Percentiles rank a stretch among this genome's conserved stretches.
phyloP scores from a whole-genome alignment of 2,113 vertebrate species.

The Epinephelus moara region DNA sequence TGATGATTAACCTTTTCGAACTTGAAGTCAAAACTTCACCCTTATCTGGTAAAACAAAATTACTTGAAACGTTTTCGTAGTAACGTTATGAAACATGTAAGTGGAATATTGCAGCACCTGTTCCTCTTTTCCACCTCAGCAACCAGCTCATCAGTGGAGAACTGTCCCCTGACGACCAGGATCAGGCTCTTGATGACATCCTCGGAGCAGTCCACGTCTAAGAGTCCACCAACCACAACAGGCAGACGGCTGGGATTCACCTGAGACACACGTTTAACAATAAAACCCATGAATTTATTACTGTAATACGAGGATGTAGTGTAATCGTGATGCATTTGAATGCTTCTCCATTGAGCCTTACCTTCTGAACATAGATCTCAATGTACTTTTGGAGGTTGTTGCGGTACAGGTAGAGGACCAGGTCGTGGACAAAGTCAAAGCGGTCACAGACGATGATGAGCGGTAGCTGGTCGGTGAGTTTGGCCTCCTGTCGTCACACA shows the following conservation, averaged over 20 bases:
- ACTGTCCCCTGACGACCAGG: conserved; percentile 96
- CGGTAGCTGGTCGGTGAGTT: conserved; percentile 97
- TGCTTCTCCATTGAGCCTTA: conserved; percentile 65
- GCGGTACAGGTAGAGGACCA: conserved; percentile 98
- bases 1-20: background rate
- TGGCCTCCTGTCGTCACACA: conserved; percentile 91
- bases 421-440: conserved; percentile 98
- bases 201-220: conserved; percentile 98
- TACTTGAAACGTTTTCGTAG: background rate
- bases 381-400: conserved; percentile 99
- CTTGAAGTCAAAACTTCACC: background rate
- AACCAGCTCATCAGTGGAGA: conserved; percentile 98
- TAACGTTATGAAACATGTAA: background rate
- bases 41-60: background rate
- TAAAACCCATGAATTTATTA: no score
- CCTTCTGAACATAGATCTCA: conserved; percentile 99
- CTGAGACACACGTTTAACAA: conserved; percentile 73
- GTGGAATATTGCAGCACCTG: conserved; percentile 82
- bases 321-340: background rate
- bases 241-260: conserved; percentile 98
- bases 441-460: conserved; percentile 99
- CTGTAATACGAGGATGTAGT: background rate
- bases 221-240: conserved; percentile 94
- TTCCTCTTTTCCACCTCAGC: conserved; percentile 99
- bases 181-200: conserved; percentile 99